Conservation (phyloP, 2,797 vertebrate species). For the Manis javanica region DNA sequence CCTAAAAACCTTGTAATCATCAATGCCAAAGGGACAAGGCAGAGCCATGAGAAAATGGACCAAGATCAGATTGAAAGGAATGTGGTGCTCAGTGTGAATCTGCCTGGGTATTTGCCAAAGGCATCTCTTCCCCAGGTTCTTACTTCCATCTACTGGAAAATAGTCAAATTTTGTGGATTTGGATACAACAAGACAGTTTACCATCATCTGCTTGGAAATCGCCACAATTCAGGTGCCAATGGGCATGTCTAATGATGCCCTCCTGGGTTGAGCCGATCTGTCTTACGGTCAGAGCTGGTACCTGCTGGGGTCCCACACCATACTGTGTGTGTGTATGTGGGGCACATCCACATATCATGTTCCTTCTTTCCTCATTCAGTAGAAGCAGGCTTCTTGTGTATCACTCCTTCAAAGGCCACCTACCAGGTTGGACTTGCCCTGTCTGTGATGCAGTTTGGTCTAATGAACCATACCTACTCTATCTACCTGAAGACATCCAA, state of each 20-base stretch:
- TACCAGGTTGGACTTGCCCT: background rate
- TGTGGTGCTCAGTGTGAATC: background rate
- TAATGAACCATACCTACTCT: background rate
- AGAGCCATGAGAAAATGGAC: background rate
- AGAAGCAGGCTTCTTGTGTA: background rate
- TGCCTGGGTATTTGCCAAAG: background rate
- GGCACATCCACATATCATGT: background rate
- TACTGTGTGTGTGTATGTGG: no score
- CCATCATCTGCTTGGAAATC: background rate
- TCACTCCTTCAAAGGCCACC: background rate
- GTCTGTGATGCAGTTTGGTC: background rate
- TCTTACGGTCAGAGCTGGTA: background rate
- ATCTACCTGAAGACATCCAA: background rate
- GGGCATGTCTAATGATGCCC: rapidly evolving
- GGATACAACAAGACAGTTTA: background rate
- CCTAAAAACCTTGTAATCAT: background rate
- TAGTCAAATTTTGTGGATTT: background rate
- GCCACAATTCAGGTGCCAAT: background rate
- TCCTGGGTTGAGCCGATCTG: background rate
- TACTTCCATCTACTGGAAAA: background rate
- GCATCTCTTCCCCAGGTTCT: background rate
- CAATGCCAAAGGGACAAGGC: background rate
- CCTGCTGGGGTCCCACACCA: background rate
- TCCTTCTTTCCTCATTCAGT: background rate
- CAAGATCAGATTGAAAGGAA: background rate